Evolutionary conservation across 2,888 invertebrate genomes (phyloP).

Genomic region (Dryomyza anilis): DNA sequence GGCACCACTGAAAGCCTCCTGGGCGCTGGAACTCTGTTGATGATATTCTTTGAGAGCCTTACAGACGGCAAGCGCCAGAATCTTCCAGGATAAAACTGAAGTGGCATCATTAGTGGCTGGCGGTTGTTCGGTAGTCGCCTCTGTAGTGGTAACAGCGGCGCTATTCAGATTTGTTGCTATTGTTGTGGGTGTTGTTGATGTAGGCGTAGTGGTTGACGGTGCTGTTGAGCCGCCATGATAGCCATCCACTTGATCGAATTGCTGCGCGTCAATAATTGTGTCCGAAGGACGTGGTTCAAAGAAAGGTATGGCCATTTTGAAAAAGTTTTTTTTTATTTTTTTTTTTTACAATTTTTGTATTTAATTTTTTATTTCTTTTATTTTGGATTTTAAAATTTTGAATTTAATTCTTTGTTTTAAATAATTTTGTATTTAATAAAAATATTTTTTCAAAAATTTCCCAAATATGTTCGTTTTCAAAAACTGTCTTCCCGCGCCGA

Average conservation of each 20-base stretch:
- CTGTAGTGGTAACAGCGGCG: not conserved
- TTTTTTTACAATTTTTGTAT: too few species aligned
- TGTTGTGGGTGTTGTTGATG: conserved; percentile 14
- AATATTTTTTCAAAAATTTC: not conserved
- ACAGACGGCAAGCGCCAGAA: conserved; percentile 55
- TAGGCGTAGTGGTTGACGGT: conserved; percentile 19
- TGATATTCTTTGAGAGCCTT: conserved; percentile 56
- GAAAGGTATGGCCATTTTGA: conserved; percentile 56
- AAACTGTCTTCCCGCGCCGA: not conserved
- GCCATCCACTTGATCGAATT: conserved; percentile 53
- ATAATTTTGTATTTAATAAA: too few species aligned
- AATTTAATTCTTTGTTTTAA: too few species aligned
- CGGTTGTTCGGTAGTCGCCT: not conserved
- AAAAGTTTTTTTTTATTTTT: conserved; percentile 27
- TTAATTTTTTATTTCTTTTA: too few species aligned
- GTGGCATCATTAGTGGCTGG: not conserved
- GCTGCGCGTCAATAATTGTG: conserved; percentile 32
- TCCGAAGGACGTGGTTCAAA: conserved; percentile 47
- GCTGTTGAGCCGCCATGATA: conserved; percentile 29
- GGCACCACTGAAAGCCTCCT: conserved; percentile 37
- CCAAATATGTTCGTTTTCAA: too few species aligned
- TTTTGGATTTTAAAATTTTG: too few species aligned
- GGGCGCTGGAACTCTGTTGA: conserved; percentile 38
- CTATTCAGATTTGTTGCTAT: not conserved
- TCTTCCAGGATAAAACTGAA: conserved; percentile 44